A percentile compares a stretch with the other conserved stretches of the same genome.
phyloP scores from a whole-genome alignment of 2,797 vertebrate genomes.

The Rhinatrema bivittatum region DNA sequence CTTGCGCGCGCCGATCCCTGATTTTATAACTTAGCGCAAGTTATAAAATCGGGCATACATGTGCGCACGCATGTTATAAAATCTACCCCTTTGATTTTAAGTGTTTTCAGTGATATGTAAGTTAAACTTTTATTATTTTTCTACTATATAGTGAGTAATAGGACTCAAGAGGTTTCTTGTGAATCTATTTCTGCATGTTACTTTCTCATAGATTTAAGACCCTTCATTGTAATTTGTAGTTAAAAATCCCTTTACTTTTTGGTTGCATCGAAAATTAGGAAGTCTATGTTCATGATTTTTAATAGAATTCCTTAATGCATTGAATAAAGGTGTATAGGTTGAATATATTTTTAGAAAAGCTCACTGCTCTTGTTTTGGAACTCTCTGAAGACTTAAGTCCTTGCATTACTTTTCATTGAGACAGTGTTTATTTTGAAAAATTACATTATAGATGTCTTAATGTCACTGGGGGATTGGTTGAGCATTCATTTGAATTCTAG shows the following conservation, averaged over 20 bases:
- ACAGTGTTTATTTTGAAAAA: slow-evolving; percentile 5
- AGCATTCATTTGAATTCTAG: no score
- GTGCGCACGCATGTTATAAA: no score
- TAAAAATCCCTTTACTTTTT: slow-evolving; percentile 10
- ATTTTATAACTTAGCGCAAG: no score
- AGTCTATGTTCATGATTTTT: slow-evolving; percentile 9
- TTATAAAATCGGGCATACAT: no score
- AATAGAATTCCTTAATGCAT: slow-evolving; percentile 5
- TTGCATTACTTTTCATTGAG: slow-evolving; percentile 4
- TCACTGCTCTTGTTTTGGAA: background rate
- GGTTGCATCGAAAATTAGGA: slow-evolving; percentile 6
- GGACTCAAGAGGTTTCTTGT: slow-evolving; percentile 1
- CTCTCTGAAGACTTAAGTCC: background rate
- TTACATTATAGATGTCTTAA: no score
- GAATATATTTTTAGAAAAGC: background rate
- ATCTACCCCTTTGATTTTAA: no score
- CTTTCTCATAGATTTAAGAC: slow-evolving; percentile 10
- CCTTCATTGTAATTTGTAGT: slow-evolving; percentile 4
- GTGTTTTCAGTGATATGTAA: no score
- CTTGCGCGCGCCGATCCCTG: no score
- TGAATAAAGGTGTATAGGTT: background rate
- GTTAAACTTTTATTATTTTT: no score
- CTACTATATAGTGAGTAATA: no score
- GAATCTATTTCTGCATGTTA: slow-evolving; percentile 6
- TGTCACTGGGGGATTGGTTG: no score